Evolutionary conservation across 2,888 invertebrate species (phyloP).

Genomic region (Microplitis manilae): DNA sequence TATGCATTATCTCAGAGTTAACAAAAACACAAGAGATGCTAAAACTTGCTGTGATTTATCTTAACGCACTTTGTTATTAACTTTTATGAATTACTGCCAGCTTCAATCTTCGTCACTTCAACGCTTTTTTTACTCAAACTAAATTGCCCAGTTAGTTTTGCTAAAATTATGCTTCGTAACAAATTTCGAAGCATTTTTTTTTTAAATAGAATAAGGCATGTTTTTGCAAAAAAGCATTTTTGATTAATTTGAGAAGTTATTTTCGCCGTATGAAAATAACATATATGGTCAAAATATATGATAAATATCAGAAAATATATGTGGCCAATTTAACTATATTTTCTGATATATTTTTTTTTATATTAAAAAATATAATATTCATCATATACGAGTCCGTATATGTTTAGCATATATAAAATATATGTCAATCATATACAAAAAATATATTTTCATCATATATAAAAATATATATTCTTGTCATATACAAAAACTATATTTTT

Average conservation of each 20-base stretch:
- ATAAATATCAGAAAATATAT: no score
- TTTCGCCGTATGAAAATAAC: no score
- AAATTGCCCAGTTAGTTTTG: slow-evolving; percentile 26
- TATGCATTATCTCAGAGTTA: neutral
- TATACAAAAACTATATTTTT: no score
- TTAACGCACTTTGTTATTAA: neutral
- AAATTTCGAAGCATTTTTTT: neutral
- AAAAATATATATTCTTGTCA: no score
- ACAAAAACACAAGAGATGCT: neutral
- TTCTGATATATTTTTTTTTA: no score
- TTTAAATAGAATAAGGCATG: neutral
- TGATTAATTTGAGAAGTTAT: neutral
- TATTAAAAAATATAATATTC: no score
- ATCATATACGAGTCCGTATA: no score
- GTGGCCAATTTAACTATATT: no score
- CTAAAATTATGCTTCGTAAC: neutral
- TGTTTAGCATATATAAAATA: no score
- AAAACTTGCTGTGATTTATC: slow-evolving; percentile 10
- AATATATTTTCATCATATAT: no score
- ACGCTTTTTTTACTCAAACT: slow-evolving; percentile 5
- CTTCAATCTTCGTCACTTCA: slow-evolving; percentile 7
- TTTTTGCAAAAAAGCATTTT: slow-evolving; percentile 7
- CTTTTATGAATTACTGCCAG: neutral
- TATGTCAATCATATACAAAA: no score
- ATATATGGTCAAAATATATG: no score